Percentiles rank a stretch among this genome's conserved stretches.
These are phyloP conservation scores for Neosalanx taihuensis DNA, from an alignment of 2,797 vertebrate species.

Conservation along the genomic window DNA sequence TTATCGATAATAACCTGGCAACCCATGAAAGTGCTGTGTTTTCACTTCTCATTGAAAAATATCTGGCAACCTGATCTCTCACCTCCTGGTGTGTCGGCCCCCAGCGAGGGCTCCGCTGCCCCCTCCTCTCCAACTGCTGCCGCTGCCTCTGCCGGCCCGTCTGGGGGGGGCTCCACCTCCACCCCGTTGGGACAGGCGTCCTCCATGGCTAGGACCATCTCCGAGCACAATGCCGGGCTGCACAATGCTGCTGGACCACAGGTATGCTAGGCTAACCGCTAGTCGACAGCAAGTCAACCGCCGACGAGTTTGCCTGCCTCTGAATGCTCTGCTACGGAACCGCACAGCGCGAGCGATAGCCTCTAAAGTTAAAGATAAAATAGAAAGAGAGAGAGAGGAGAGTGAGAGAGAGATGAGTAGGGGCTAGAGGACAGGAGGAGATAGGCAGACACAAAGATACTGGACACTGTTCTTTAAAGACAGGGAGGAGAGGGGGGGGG, in stretches of 20 bases:
- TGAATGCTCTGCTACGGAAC: conserved; percentile 44
- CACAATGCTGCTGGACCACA: conserved; percentile 38
- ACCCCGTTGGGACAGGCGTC: conserved; percentile 65
- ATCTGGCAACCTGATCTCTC: conserved; percentile 40
- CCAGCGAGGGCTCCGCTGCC: conserved; percentile 50
- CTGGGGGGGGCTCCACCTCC: conserved; percentile 37
- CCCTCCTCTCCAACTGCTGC: conserved; percentile 28
- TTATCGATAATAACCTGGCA: background rate
- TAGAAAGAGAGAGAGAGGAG: conserved; percentile 19
- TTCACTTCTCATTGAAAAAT: background rate
- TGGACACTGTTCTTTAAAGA: conserved; percentile 32
- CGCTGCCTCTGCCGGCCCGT: conserved; percentile 44
- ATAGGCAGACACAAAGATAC: conserved; percentile 37
- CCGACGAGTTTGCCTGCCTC: conserved; percentile 39
- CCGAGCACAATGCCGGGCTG: background rate
- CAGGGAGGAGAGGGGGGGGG: conserved; percentile 6
- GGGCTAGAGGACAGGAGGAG: conserved; percentile 33
- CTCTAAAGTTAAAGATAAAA: conserved; percentile 34
- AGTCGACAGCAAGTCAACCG: conserved; percentile 18
- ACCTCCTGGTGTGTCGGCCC: conserved; percentile 62
- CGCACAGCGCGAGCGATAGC: conserved; percentile 39
- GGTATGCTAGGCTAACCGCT: conserved; percentile 54
- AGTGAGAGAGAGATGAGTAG: conserved; percentile 2
- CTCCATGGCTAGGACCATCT: conserved; percentile 56
- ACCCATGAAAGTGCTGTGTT: background rate